These are phyloP conservation scores for Rhea pennata DNA, from an alignment of 2,113 vertebrate species.

Conservation along the genomic window DNA sequence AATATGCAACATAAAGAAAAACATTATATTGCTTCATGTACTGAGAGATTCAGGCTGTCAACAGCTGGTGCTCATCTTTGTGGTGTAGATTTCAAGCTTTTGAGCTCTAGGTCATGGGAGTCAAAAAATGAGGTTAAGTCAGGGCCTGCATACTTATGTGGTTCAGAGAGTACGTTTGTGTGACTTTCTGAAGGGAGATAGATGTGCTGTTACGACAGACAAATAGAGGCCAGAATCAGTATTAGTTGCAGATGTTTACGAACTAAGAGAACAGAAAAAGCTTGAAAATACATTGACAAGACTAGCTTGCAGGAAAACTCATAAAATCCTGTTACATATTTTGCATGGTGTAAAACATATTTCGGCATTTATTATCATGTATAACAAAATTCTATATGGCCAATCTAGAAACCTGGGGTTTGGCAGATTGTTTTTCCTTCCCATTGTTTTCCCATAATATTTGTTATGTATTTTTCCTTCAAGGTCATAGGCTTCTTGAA, in stretches of 20 bases:
- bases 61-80: constrained; percentile 15
- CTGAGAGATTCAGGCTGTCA: background rate
- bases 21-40: background rate
- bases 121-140: constrained; percentile 29
- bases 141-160: constrained; percentile 9
- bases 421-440: background rate
- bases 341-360: background rate
- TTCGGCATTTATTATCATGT: background rate
- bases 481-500: background rate
- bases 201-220: constrained; percentile 27
- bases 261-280: background rate
- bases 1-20: background rate
- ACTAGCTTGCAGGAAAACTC: background rate
- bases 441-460: background rate
- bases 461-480: background rate
- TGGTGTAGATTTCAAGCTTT: constrained; percentile 2
- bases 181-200: constrained; percentile 21
- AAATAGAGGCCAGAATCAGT: constrained; percentile 22
- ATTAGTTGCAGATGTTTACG: constrained; percentile 33
- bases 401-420: background rate
- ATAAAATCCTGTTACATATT: background rate
- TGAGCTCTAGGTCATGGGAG: constrained; percentile 25
- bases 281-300: background rate
- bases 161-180: constrained; percentile 28
- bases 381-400: background rate